phyloP scores from a whole-genome alignment of 2,113 vertebrate species.

The Oenanthe oenanthe region DNA sequence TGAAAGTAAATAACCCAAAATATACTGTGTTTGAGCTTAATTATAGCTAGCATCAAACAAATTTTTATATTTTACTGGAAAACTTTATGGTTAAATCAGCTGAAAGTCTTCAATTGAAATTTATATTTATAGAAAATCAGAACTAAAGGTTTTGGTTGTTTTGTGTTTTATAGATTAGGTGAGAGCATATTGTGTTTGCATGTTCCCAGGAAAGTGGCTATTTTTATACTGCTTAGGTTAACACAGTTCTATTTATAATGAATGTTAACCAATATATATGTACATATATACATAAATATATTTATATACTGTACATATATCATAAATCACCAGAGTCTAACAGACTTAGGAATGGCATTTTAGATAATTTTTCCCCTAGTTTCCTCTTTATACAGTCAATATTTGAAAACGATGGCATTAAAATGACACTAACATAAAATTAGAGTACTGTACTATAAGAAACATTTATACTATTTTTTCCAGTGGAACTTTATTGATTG shows the following conservation, averaged over 20 bases:
- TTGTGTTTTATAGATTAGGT: conserved; percentile 46
- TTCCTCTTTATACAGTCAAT: conserved; percentile 66
- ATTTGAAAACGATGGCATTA: conserved; percentile 26
- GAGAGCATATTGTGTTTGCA: conserved; percentile 68
- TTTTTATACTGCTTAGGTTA: conserved; percentile 79
- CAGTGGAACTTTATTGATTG: background rate
- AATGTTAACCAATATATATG: conserved; percentile 68
- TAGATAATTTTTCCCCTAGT: conserved; percentile 13
- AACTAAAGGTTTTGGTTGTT: conserved; percentile 66
- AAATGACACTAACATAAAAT: background rate
- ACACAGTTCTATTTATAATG: conserved; percentile 74
- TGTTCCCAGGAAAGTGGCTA: conserved; percentile 73
- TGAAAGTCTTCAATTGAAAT: conserved; percentile 58
- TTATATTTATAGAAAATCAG: conserved; percentile 71
- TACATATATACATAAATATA: conserved; percentile 73
- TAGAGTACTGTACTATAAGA: background rate
- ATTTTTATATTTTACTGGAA: conserved; percentile 71
- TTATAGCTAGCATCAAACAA: conserved; percentile 42
- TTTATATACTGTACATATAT: conserved; percentile 76
- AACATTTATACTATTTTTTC: conserved; percentile 38
- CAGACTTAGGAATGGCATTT: conserved; percentile 41
- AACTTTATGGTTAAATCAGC: conserved; percentile 63
- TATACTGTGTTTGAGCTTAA: conserved; percentile 40
- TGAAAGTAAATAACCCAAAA: conserved; percentile 62
- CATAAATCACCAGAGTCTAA: conserved; percentile 37